These are phyloP conservation scores for Mormyrus hasselquistii DNA, from an alignment of 2,797 vertebrate species.

Conservation along the genomic window DNA sequence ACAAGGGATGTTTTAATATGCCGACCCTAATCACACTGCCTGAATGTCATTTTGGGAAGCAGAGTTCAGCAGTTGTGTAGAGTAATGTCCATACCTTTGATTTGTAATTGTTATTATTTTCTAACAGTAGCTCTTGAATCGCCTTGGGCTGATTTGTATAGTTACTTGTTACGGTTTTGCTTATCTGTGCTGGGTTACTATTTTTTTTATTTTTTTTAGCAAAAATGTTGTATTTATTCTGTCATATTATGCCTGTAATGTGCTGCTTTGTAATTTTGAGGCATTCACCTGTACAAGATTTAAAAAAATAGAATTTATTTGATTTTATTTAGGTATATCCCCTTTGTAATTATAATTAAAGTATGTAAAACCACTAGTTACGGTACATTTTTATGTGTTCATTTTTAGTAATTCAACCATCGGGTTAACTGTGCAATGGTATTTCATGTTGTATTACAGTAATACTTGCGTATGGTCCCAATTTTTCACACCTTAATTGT, in stretches of 20 bases:
- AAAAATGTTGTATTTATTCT: slow-evolving; percentile 85
- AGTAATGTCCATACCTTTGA: not conserved
- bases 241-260: slow-evolving; percentile 72
- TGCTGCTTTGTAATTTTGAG: slow-evolving; percentile 84
- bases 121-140: slow-evolving; percentile 50
- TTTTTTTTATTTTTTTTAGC: slow-evolving; percentile 54
- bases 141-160: slow-evolving; percentile 56
- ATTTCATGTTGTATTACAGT: slow-evolving; percentile 71
- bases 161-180: slow-evolving; percentile 61
- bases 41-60: slow-evolving; percentile 46
- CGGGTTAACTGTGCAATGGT: slow-evolving; percentile 74
- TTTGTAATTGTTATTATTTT: slow-evolving; percentile 50
- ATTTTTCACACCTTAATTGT: slow-evolving; percentile 54
- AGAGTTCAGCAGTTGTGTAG: not conserved
- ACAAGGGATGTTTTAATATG: slow-evolving; percentile 34
- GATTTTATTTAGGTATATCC: slow-evolving; percentile 50
- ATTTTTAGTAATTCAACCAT: slow-evolving; percentile 70
- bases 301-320: slow-evolving; percentile 69
- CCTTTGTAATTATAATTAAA: slow-evolving; percentile 57
- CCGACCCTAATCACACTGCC: slow-evolving; percentile 43
- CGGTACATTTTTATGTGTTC: slow-evolving; percentile 68
- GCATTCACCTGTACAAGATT: slow-evolving; percentile 75
- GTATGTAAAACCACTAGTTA: slow-evolving; percentile 65
- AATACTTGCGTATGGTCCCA: slow-evolving; percentile 57
- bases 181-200: slow-evolving; percentile 61